Conservation (phyloP, 1,140 invertebrate genomes). For the Aphaenogaster floridana region DNA sequence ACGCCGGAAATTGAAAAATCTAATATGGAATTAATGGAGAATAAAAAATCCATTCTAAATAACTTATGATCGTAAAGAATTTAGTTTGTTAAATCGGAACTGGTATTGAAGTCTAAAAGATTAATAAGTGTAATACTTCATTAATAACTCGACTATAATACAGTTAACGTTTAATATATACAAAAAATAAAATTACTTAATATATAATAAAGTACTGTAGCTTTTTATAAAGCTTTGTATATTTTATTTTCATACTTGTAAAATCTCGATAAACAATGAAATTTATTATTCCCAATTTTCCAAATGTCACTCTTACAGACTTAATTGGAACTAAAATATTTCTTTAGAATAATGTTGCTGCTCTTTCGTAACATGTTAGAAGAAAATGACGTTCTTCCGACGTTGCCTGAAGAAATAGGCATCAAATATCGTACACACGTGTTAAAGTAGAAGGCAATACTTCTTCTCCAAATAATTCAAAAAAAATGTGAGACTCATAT, state of each 20-base stretch:
- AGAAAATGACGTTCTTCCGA: constrained; percentile 24
- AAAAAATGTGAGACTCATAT: background rate
- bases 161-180: background rate
- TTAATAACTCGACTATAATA: background rate
- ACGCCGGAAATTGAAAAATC: background rate
- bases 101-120: background rate
- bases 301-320: background rate
- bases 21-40: background rate
- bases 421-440: constrained; percentile 61
- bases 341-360: background rate
- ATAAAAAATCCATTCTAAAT: background rate
- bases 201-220: background rate
- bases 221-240: background rate
- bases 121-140: background rate
- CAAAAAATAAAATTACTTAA: background rate
- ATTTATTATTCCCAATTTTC: background rate
- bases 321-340: background rate
- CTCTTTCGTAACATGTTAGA: background rate
- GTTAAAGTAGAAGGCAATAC: constrained; percentile 56
- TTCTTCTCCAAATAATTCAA: background rate
- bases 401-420: background rate
- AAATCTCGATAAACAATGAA: background rate
- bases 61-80: background rate
- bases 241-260: background rate
- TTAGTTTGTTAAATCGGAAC: background rate